Evolutionary conservation across 2,888 invertebrate species (phyloP).

Genomic region (Epinotia brunnichana): DNA sequence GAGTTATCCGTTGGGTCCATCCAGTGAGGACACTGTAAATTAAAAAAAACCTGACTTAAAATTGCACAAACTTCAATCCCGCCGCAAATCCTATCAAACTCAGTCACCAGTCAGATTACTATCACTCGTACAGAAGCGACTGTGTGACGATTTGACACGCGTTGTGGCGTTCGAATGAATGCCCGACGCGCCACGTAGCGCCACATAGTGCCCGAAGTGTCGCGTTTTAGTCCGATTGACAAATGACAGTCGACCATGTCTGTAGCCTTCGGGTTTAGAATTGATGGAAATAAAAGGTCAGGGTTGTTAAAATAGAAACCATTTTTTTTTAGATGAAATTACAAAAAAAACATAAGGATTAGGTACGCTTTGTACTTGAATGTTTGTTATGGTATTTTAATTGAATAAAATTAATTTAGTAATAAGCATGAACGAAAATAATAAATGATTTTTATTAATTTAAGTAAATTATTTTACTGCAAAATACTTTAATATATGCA

Average conservation of each 20-base stretch:
- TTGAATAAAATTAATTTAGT: too few relatives aligned
- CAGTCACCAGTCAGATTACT: slow-evolving; percentile 31
- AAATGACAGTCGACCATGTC: slow-evolving; percentile 13
- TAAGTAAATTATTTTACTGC: too few relatives aligned
- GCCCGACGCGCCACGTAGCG: slow-evolving; percentile 18
- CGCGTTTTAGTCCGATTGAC: slow-evolving; percentile 24
- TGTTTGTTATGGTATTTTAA: too few relatives aligned
- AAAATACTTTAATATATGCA: too few relatives aligned
- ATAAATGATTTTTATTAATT: too few relatives aligned
- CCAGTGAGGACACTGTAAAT: background rate
- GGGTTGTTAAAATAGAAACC: too few relatives aligned
- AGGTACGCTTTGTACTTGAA: too few relatives aligned
- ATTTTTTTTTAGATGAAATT: background rate
- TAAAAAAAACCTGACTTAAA: background rate
- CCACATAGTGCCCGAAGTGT: slow-evolving; percentile 4
- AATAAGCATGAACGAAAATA: too few relatives aligned
- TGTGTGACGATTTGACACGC: slow-evolving; percentile 13
- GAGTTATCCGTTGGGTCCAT: too few relatives aligned
- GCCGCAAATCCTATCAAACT: slow-evolving; percentile 7
- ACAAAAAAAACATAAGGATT: too few relatives aligned
- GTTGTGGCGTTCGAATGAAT: slow-evolving; percentile 25
- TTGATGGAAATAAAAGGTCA: background rate
- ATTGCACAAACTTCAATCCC: background rate
- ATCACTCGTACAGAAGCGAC: slow-evolving; percentile 5
- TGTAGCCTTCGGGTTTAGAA: background rate